Base-by-base conservation (phyloP, 2,888 invertebrate species). In the Cordylochernes scorpioides region DNA sequence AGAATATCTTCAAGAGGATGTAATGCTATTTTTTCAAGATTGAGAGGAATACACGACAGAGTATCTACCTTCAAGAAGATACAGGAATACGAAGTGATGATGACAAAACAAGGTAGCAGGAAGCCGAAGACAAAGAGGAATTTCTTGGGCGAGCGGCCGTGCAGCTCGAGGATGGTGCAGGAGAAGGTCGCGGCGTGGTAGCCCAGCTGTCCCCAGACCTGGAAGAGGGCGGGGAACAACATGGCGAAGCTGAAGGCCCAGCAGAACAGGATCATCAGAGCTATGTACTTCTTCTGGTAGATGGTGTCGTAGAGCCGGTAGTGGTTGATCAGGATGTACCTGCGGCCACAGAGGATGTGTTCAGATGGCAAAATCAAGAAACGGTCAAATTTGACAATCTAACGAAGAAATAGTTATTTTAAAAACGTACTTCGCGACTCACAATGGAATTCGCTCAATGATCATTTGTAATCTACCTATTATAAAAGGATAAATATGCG, bases 281-380 rank as follows among this genome's bases (percentile, higher is more conserved):
- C 70, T 30, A 86, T 77, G 63, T 74, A 77, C 37, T 64, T 58
- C 33, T 68, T 70, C 32, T 69, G 67, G 55, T 84, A 86, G 27
- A 84, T 68, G 37, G 65, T 65, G 9, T 65, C 63, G 54, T 84
- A 84, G 42, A 69, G 57, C 41, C 67, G 65, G 43, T 80, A 73
- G 53, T 77, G 78, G 0, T 80, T 74, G 44, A 84, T 82, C 67
- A 82, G 71, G 44, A 82, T 72, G 48, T 78, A 82, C 50, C 71
- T 72, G 54, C n/a, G 51, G 51, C 27, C 18, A 43, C 39, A n/a
- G 40, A 41, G 5, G 41, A 36, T 10, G 39, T 37, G 10, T n/a
- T n/a, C n/a, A n/a, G n/a, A n/a, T n/a, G n/a, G n/a, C n/a, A n/a
- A n/a, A n/a, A n/a, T n/a, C n/a, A n/a, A n/a, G n/a, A n/a, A n/a